These are phyloP conservation scores for Theonella swinhoei DNA, from an alignment of 37 sponge, comb jelly and placozoan genomes.

Conservation along the genomic window DNA sequence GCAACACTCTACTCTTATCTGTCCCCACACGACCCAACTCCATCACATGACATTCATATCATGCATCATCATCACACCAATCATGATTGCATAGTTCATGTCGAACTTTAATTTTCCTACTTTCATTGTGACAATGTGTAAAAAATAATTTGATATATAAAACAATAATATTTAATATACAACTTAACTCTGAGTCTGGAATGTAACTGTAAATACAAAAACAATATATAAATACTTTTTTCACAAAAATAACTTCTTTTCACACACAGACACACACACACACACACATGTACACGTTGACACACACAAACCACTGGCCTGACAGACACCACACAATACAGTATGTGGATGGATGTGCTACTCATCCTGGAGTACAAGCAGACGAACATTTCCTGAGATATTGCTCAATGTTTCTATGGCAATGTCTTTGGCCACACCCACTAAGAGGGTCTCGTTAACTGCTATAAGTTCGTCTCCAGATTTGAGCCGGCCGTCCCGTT, in stretches of 20 bases:
- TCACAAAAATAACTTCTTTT: background rate
- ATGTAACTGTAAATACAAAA: too few species aligned
- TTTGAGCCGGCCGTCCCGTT: slow-evolving; percentile 52
- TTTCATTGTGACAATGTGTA: too few species aligned
- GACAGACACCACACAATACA: background rate
- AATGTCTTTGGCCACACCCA: slow-evolving; percentile 45
- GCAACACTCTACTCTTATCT: slow-evolving; percentile 49
- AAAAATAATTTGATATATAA: too few species aligned
- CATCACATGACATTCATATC: background rate
- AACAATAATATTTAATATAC: too few species aligned
- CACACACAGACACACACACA: slow-evolving; percentile 48
- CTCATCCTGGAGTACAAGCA: slow-evolving; percentile 59
- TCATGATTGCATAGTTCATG: slow-evolving; percentile 1
- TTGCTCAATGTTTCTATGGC: slow-evolving; percentile 52
- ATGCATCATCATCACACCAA: slow-evolving; percentile 1
- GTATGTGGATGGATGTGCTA: too few species aligned
- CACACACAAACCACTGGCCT: background rate
- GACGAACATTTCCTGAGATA: slow-evolving; percentile 26
- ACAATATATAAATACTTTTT: too few species aligned
- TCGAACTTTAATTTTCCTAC: background rate
- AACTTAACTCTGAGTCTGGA: too few species aligned
- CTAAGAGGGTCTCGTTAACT: slow-evolving; percentile 53
- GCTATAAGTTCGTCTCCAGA: slow-evolving; percentile 49
- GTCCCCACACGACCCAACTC: slow-evolving; percentile 6
- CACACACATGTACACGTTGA: slow-evolving; percentile 41